phyloP scores from a whole-genome alignment of 2,113 vertebrate genomes.

The Trochalopteron elliotii region DNA sequence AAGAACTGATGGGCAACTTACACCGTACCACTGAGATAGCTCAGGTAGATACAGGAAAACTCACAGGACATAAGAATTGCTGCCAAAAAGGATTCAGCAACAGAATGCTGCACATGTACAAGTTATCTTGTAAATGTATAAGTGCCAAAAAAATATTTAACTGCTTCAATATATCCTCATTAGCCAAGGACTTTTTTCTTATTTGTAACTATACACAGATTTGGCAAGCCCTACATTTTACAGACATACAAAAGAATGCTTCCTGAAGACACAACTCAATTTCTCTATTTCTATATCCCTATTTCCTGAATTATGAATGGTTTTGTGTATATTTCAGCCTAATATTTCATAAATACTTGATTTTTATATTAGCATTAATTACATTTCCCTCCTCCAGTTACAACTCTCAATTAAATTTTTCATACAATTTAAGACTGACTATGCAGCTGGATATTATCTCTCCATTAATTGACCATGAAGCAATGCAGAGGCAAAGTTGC shows the following conservation, averaged over 20 bases:
- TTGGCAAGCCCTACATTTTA: neutral
- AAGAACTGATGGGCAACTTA: neutral
- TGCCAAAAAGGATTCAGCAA: neutral
- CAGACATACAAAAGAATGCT: neutral
- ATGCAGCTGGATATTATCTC: neutral
- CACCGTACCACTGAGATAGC: neutral
- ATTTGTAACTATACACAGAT: neutral
- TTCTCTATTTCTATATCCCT: neutral
- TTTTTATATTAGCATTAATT: conserved; percentile 28
- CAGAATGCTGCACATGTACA: neutral
- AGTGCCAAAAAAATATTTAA: neutral
- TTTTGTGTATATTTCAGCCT: neutral
- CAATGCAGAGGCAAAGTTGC: conserved; percentile 41
- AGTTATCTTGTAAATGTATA: neutral
- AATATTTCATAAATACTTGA: neutral
- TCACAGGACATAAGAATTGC: neutral
- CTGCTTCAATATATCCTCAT: neutral
- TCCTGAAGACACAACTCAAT: conserved; percentile 4
- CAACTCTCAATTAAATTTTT: neutral
- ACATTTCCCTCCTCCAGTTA: conserved; percentile 6
- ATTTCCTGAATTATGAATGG: conserved; percentile 20
- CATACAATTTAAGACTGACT: neutral
- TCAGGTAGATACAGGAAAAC: neutral
- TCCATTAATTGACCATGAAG: conserved; percentile 46
- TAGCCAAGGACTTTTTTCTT: neutral